phyloP scores from a whole-genome alignment of 2,113 vertebrate genomes.

The Colossoma macropomum region DNA sequence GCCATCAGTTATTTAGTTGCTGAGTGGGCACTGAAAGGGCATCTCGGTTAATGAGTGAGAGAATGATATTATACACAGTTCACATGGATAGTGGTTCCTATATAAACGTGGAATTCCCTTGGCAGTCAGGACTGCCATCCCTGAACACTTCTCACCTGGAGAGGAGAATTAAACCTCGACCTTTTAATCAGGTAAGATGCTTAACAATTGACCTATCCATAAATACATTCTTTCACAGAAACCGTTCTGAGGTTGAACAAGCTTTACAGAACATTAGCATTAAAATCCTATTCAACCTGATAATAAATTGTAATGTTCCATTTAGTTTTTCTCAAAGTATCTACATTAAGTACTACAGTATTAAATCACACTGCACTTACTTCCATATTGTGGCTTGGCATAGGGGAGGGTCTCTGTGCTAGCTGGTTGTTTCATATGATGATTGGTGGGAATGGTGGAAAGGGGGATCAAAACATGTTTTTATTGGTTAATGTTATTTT shows the following conservation, averaged over 20 bases:
- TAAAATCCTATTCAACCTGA: neutral
- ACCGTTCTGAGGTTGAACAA: neutral
- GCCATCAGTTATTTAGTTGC: constrained; percentile 35
- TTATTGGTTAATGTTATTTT: no score
- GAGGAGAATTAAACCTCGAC: neutral
- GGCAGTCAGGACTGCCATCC: neutral
- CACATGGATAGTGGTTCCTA: constrained; percentile 36
- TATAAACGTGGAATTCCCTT: constrained; percentile 45
- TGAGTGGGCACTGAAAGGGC: constrained; percentile 48
- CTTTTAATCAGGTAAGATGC: constrained; percentile 36
- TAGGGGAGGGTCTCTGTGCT: no score
- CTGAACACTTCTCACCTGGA: neutral
- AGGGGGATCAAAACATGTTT: no score
- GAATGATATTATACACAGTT: constrained; percentile 45
- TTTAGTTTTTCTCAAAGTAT: no score
- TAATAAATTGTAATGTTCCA: no score
- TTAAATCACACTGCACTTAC: no score
- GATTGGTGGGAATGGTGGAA: no score
- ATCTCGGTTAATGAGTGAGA: constrained; percentile 64
- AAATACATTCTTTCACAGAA: neutral
- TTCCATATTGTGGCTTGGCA: no score
- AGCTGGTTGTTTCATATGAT: no score
- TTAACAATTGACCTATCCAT: neutral
- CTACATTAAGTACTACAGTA: no score
- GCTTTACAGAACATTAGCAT: neutral